A percentile compares a stretch with the other conserved stretches of the same genome.
Conservation (phyloP, 2,888 invertebrate species). For the Parnassius orleans region DNA sequence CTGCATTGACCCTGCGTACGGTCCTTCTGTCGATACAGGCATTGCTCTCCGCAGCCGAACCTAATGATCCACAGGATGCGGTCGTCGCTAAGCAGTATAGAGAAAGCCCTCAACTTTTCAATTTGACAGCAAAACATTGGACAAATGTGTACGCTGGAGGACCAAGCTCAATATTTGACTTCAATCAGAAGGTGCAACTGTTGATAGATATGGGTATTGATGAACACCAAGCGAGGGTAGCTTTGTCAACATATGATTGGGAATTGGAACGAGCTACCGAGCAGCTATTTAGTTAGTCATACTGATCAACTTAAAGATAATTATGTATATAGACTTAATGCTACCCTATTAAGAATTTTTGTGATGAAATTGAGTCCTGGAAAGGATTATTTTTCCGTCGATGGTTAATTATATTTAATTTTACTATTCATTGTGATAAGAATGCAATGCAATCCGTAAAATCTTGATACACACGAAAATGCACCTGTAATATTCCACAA, state of each 20-base stretch:
- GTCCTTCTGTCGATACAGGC: slow-evolving; percentile 98
- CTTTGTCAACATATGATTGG: slow-evolving; percentile 96
- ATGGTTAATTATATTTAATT: not conserved
- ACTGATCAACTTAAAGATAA: slow-evolving; percentile 19
- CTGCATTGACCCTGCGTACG: slow-evolving; percentile 98
- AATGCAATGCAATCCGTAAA: not conserved
- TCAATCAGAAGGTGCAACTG: slow-evolving; percentile 92
- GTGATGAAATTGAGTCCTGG: slow-evolving; percentile 5
- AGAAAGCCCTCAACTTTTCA: slow-evolving; percentile 92
- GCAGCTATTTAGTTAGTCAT: slow-evolving; percentile 57
- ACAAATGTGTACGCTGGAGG: slow-evolving; percentile 96
- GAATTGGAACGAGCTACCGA: slow-evolving; percentile 95
- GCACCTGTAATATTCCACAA: not conserved
- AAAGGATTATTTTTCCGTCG: not conserved
- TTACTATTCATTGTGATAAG: slow-evolving; percentile 5
- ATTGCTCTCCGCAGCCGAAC: slow-evolving; percentile 92
- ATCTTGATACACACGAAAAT: not conserved
- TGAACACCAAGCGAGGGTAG: slow-evolving; percentile 92
- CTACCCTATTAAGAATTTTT: slow-evolving; percentile 2
- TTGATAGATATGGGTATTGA: slow-evolving; percentile 97
- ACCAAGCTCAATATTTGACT: slow-evolving; percentile 81
- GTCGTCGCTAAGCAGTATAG: slow-evolving; percentile 99
- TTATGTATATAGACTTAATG: slow-evolving; percentile 12
- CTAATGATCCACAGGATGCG: slow-evolving; percentile 97
- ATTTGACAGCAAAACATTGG: slow-evolving; percentile 97